phyloP scores from a whole-genome alignment of 2,113 vertebrate species.

The Cacatua alba region DNA sequence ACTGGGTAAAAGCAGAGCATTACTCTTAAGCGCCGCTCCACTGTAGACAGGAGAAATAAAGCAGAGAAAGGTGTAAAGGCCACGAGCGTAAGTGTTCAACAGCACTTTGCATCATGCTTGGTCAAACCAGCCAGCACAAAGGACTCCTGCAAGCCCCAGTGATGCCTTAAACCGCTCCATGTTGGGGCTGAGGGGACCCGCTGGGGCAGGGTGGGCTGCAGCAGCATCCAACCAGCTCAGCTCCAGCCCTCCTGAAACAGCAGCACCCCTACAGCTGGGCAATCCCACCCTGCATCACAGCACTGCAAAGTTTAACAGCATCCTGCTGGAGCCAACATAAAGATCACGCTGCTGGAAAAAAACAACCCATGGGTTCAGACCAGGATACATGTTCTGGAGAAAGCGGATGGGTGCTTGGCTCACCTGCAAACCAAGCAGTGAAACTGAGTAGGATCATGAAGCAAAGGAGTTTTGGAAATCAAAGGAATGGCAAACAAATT shows the following conservation, averaged over 20 bases:
- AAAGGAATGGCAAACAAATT: background rate
- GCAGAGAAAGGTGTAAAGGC: background rate
- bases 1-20: background rate
- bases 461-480: background rate
- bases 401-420: background rate
- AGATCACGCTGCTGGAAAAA: background rate
- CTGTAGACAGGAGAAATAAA: background rate
- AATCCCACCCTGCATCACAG: rapidly evolving
- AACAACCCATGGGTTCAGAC: background rate
- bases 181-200: background rate
- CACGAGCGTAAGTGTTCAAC: rapidly evolving
- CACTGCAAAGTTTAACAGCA: background rate
- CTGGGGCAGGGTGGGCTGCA: background rate
- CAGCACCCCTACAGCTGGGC: background rate
- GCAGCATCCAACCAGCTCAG: background rate
- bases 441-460: background rate
- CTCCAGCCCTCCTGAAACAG: background rate
- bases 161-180: background rate
- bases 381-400: background rate
- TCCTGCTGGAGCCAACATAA: background rate
- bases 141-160: background rate
- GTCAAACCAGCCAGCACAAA: background rate
- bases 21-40: background rate
- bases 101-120: background rate
- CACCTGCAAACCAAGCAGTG: background rate